phyloP scores from a whole-genome alignment of 35 echinoderm and acorn worm genomes.

The Holothuria glaberrima region DNA sequence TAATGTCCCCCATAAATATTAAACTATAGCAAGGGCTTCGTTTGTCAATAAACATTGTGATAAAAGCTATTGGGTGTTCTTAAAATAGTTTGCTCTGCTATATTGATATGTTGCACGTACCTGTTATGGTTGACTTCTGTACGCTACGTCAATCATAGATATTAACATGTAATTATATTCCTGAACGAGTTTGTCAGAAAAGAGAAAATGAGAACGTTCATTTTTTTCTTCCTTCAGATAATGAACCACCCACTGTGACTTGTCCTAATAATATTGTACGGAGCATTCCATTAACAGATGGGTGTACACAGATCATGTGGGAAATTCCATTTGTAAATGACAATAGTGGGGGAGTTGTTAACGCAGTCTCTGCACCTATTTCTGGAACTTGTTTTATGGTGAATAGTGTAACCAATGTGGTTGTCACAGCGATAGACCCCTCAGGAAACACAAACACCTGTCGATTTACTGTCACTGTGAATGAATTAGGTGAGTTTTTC shows the following conservation, averaged over 20 bases:
- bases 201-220: not conserved
- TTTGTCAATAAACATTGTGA: too few species aligned
- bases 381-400: slow-evolving; percentile 47
- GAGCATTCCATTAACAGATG: slow-evolving; percentile 8
- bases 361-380: not conserved
- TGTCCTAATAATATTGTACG: slow-evolving; percentile 10
- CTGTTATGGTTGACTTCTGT: too few species aligned
- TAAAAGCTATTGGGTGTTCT: too few species aligned
- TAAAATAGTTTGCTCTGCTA: too few species aligned
- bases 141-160: too few species aligned
- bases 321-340: slow-evolving; percentile 25
- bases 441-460: not conserved
- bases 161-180: too few species aligned
- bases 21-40: too few species aligned
- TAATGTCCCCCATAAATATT: too few species aligned
- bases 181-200: too few species aligned
- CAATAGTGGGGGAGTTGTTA: slow-evolving; percentile 1
- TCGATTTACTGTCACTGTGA: slow-evolving; percentile 18
- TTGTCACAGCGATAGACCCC: slow-evolving; percentile 6
- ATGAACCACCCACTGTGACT: slow-evolving; percentile 2
- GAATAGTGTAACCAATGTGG: slow-evolving; percentile 13
- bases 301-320: slow-evolving; percentile 18
- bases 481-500: slow-evolving; percentile 7
- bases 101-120: too few species aligned
- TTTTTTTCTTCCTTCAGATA: not conserved